Base-by-base conservation (phyloP, 2,113 vertebrate genomes). In the Heterochromis multidens region DNA sequence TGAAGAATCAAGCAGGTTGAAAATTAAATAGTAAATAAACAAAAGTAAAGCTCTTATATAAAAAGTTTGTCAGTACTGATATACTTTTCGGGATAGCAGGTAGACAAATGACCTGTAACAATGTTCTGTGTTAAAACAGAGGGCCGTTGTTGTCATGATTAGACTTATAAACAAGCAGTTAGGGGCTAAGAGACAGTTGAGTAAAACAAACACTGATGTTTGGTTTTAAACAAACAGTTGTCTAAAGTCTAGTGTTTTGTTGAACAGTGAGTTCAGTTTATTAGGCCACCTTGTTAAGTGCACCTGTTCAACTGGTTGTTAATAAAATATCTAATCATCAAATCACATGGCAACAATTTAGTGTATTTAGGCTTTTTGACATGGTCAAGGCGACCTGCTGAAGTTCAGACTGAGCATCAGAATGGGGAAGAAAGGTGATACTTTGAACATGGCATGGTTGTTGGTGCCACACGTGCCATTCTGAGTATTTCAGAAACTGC, bases 141-240 rank as follows among this genome's bases (percentile, higher is more conserved):
- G 17, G 21, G 0, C 0, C 67, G 7, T 72, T 52, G 65, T 72
- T 49, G 5, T 72, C 29, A 52, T 74, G 10, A 31, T 1, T 8
- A 52, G 25, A 52, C 17, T 31, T 31, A n/a, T 72, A 52, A 52
- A 74, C 29, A 52, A n/a, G 49, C 49, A 52, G 70, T 52, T 11
- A 74, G 2, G 12, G 27, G 21, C 6, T 13, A 46, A 13, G 6
- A 52, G 43, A 31, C 67, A 9, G 4, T 49, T 14, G 14, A 17
- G 43, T 6, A 49, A 49, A 49, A 49, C 5, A 49, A 10, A 37
- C 35, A 37, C 9, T 2, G 35, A 65, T 40, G 62, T 2, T 65
- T 65, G 35, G n/a, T 23, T 65, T 67, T 40, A 67, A 43, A 0
- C 35, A 23, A 65, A 65, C n/a, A 40, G 62, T 65, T 46, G 43